Conservation (phyloP, 2,113 vertebrate genomes). For the Morone saxatilis region DNA sequence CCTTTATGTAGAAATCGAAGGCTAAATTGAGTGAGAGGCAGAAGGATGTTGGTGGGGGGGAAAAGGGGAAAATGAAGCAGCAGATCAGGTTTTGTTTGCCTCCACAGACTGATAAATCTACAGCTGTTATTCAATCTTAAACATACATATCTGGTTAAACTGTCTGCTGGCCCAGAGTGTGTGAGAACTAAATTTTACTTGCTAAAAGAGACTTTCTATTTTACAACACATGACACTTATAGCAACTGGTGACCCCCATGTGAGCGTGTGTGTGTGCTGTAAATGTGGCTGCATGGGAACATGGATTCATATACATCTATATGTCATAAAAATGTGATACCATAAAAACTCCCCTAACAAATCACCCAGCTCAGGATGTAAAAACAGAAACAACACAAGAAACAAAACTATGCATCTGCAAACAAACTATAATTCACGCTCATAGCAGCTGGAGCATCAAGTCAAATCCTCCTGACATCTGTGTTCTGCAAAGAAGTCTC, state of each 20-base stretch:
- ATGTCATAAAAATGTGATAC: conserved; percentile 34
- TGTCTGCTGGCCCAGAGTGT: conserved; percentile 29
- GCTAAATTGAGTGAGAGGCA: not conserved
- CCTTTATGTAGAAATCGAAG: not conserved
- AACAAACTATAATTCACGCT: conserved; percentile 36
- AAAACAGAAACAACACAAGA: conserved; percentile 26
- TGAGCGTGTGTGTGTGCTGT: conserved; percentile 5
- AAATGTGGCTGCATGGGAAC: conserved; percentile 42
- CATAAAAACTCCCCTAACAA: conserved; percentile 12
- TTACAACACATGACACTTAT: conserved; percentile 38
- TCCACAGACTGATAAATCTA: conserved; percentile 43
- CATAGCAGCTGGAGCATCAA: conserved; percentile 1
- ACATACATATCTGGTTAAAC: conserved; percentile 34
- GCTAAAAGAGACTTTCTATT: conserved; percentile 50
- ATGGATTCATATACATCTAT: conserved; percentile 16
- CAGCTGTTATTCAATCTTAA: conserved; percentile 51
- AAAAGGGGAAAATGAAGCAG: not conserved
- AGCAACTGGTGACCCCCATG: conserved; percentile 41
- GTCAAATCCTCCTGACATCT: conserved; percentile 12
- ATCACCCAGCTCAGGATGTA: conserved; percentile 15
- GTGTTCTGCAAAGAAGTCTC: conserved; percentile 14
- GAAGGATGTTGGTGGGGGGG: not conserved
- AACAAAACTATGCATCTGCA: conserved; percentile 14
- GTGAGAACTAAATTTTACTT: conserved; percentile 50
- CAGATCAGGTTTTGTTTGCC: conserved; percentile 43